These are phyloP conservation scores for Xylocampa areola DNA, from an alignment of 2,888 invertebrate species.

Conservation along the genomic window DNA sequence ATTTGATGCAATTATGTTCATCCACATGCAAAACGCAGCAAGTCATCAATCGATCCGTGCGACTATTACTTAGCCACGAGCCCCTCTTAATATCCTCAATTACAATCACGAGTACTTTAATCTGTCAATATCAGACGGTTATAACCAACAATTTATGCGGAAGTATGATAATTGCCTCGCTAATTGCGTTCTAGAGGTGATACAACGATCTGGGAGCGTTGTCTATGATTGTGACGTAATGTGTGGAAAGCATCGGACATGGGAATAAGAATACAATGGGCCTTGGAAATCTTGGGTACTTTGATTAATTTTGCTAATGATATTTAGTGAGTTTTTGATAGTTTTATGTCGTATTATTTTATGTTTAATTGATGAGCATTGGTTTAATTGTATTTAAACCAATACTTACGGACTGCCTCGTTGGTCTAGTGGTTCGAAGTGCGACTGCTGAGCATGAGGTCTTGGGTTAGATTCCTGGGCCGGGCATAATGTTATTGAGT, in stretches of 20 bases:
- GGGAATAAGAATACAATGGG: conserved; percentile 44
- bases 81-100: conserved; percentile 55
- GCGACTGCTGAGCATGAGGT: too few relatives aligned
- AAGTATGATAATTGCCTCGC: conserved; percentile 64
- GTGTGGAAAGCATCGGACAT: conserved; percentile 31
- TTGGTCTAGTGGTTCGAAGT: too few relatives aligned
- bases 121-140: conserved; percentile 53
- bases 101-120: conserved; percentile 32
- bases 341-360: too few relatives aligned
- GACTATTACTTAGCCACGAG: too few relatives aligned
- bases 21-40: too few relatives aligned
- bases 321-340: neutral
- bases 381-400: too few relatives aligned
- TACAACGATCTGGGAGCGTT: conserved; percentile 25
- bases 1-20: too few relatives aligned
- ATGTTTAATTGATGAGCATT: too few relatives aligned
- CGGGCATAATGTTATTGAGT: too few relatives aligned
- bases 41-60: too few relatives aligned
- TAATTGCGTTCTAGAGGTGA: conserved; percentile 62
- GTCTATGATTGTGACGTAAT: conserved; percentile 42
- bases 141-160: conserved; percentile 53
- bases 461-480: too few relatives aligned
- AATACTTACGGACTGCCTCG: too few relatives aligned
- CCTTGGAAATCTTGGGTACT: conserved; percentile 21
- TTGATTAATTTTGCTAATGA: conserved; percentile 18